Evolutionary conservation across 2,797 vertebrate species (phyloP).

Genomic region (Craterocephalus amniculus): DNA sequence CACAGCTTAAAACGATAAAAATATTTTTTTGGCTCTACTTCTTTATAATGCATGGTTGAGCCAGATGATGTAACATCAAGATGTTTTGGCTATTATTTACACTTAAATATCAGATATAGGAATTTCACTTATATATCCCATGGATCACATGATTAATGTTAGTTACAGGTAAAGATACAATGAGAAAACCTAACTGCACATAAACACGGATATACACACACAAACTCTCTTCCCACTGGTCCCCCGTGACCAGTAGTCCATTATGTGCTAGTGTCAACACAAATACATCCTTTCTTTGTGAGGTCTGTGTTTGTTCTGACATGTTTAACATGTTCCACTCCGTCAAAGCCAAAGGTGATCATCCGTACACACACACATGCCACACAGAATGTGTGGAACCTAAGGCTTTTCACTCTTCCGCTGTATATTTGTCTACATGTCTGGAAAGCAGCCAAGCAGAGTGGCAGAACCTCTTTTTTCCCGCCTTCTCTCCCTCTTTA

Average conservation of each 20-base stretch:
- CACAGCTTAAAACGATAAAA: too few species aligned
- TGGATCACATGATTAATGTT: not conserved
- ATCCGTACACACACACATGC: slow-evolving; percentile 11
- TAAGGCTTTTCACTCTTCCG: slow-evolving; percentile 16
- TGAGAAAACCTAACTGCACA: too few species aligned
- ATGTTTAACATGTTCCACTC: slow-evolving; percentile 25
- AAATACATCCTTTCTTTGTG: slow-evolving; percentile 42
- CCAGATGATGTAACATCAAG: too few species aligned
- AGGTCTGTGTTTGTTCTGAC: slow-evolving; percentile 42
- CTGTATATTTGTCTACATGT: slow-evolving; percentile 64
- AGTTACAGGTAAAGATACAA: not conserved
- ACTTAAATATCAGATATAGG: too few species aligned
- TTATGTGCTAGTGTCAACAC: slow-evolving; percentile 39
- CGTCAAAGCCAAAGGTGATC: slow-evolving; percentile 22
- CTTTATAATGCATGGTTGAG: too few species aligned
- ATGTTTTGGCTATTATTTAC: too few species aligned
- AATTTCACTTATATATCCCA: too few species aligned
- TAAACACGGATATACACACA: not conserved
- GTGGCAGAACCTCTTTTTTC: not conserved
- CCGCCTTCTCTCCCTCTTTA: not conserved
- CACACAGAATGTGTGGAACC: slow-evolving; percentile 15
- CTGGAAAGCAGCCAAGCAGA: slow-evolving; percentile 44
- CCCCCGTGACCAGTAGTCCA: slow-evolving; percentile 22
- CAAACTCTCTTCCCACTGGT: not conserved
- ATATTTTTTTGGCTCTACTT: too few species aligned